Evolutionary conservation across 2,113 vertebrate species (phyloP).

Genomic region (Saimiri boliviensis): DNA sequence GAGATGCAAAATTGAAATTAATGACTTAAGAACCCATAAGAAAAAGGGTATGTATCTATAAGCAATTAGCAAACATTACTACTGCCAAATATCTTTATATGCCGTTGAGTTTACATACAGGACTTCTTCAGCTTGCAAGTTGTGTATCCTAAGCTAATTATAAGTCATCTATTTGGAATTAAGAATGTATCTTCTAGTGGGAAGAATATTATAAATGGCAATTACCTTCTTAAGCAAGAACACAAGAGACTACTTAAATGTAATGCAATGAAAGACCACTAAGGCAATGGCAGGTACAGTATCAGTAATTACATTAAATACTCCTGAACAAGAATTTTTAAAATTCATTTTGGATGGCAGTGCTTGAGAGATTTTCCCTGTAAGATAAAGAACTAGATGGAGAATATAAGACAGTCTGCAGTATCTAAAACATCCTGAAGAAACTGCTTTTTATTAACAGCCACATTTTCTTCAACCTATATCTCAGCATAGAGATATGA

Average conservation of each 20-base stretch:
- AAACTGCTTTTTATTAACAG: neutral
- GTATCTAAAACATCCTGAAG: neutral
- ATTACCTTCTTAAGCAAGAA: constrained; percentile 57
- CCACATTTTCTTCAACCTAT: neutral
- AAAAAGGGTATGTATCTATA: neutral
- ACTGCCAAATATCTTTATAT: neutral
- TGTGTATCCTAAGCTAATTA: neutral
- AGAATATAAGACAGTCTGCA: neutral
- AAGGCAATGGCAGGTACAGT: neutral
- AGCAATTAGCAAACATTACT: neutral
- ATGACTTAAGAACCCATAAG: neutral
- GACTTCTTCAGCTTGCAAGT: neutral
- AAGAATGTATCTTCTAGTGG: constrained; percentile 52
- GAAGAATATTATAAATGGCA: constrained; percentile 66
- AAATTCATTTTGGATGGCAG: constrained; percentile 20
- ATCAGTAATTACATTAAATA: constrained; percentile 54
- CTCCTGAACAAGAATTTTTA: constrained; percentile 3
- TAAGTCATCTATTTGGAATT: constrained; percentile 61
- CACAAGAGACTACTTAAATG: constrained; percentile 59
- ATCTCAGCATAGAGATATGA: neutral
- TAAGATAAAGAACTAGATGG: constrained; percentile 7
- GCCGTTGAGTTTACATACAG: neutral
- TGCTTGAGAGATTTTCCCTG: constrained; percentile 47
- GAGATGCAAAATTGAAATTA: neutral
- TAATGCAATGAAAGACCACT: constrained; percentile 17